Evolutionary conservation across 1,140 invertebrate species (phyloP).

Genomic region (Cotesia glomerata): DNA sequence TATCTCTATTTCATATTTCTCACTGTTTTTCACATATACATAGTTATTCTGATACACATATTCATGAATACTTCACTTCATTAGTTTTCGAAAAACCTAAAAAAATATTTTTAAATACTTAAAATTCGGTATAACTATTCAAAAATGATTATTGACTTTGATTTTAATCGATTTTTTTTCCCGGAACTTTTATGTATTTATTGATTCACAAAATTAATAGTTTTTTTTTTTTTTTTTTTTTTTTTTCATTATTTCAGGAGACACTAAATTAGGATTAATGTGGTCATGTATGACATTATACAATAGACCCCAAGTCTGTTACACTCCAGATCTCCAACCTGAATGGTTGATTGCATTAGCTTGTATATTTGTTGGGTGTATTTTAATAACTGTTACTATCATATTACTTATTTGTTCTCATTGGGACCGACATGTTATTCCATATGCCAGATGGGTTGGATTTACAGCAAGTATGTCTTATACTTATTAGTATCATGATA

Average conservation of each 20-base stretch:
- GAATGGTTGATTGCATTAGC: constrained; percentile 91
- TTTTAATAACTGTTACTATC: constrained; percentile 90
- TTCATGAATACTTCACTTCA: no score
- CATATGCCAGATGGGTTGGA: constrained; percentile 93
- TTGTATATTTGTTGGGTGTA: constrained; percentile 91
- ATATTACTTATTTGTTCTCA: constrained; percentile 86
- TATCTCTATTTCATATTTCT: no score
- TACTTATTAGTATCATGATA: constrained; percentile 2
- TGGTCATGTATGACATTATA: constrained; percentile 93
- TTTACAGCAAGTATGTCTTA: constrained; percentile 86
- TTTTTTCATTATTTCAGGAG: constrained; percentile 65
- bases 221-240: background rate
- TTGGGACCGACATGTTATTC: constrained; percentile 89
- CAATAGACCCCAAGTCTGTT: constrained; percentile 86
- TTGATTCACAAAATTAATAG: background rate
- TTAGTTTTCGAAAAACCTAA: no score
- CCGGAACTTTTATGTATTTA: no score
- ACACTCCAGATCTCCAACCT: constrained; percentile 81
- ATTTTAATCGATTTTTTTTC: no score
- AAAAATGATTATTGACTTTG: no score
- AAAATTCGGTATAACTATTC: no score
- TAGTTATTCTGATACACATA: no score
- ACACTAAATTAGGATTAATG: constrained; percentile 88
- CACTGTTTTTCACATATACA: no score
- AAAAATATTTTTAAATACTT: no score